Conservation (phyloP, 2,797 vertebrate genomes). For the Potorous gilbertii region DNA sequence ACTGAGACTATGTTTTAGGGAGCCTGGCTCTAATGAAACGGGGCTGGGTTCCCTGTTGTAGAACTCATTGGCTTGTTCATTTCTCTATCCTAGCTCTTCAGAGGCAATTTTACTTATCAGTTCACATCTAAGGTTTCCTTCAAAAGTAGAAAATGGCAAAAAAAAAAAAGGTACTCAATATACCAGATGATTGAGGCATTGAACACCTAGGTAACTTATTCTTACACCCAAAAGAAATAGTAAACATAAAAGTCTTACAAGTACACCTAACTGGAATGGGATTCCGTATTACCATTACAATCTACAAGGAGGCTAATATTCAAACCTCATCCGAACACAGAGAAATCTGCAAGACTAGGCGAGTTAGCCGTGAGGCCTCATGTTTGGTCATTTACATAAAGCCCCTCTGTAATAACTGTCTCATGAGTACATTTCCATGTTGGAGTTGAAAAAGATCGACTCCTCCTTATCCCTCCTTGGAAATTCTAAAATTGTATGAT, state of each 20-base stretch:
- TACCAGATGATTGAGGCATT: background rate
- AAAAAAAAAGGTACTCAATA: background rate
- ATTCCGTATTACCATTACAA: background rate
- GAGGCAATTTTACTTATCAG: background rate
- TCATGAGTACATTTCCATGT: background rate
- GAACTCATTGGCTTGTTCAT: background rate
- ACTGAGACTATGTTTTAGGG: background rate
- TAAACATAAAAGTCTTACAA: background rate
- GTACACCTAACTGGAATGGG: background rate
- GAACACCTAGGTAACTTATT: background rate
- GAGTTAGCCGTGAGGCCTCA: background rate
- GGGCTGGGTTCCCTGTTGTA: background rate
- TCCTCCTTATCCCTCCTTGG: background rate
- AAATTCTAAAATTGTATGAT: background rate
- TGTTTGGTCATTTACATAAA: background rate
- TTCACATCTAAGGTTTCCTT: background rate
- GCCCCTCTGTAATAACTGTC: background rate
- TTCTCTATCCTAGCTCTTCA: background rate
- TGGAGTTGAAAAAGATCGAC: background rate
- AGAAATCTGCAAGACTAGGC: background rate
- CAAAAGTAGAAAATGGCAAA: background rate
- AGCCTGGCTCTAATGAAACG: background rate
- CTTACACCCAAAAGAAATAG: background rate
- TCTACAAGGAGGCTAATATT: background rate
- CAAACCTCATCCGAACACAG: background rate